Evolutionary conservation across 2,113 vertebrate species (phyloP).

Genomic region (Bambusicola thoracicus): DNA sequence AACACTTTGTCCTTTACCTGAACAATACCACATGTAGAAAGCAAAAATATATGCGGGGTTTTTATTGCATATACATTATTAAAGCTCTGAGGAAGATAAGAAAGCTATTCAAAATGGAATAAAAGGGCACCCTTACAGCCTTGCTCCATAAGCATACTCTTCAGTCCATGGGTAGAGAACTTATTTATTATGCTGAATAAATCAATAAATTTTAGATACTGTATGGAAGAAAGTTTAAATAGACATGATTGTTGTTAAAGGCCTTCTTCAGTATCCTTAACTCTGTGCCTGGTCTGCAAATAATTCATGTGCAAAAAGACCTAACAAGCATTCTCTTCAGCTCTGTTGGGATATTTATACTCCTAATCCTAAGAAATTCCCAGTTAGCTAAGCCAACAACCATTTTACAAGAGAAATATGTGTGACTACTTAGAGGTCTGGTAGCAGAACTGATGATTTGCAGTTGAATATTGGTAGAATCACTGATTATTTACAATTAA

Average conservation of each 20-base stretch:
- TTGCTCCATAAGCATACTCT: not conserved
- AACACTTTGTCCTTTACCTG: slow-evolving; percentile 35
- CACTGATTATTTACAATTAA: not conserved
- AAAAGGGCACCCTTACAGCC: not conserved
- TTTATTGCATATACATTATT: not conserved
- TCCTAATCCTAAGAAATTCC: not conserved
- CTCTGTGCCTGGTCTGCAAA: not conserved
- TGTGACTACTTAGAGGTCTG: not conserved
- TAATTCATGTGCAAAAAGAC: not conserved
- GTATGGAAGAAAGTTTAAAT: not conserved
- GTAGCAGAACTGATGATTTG: not conserved
- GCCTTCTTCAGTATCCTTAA: not conserved
- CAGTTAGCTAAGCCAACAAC: not conserved
- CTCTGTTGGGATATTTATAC: not conserved
- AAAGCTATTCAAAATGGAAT: slow-evolving; percentile 5
- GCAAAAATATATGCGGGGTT: not conserved
- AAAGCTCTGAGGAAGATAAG: not conserved
- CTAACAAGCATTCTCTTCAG: not conserved
- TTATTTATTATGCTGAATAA: not conserved
- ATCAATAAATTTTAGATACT: not conserved
- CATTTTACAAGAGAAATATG: not conserved
- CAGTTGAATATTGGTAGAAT: not conserved
- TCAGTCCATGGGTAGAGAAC: not conserved
- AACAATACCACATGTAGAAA: not conserved
- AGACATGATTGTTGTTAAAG: not conserved